phyloP scores from a whole-genome alignment of 2,888 invertebrate genomes.

The Apamea sordens region DNA sequence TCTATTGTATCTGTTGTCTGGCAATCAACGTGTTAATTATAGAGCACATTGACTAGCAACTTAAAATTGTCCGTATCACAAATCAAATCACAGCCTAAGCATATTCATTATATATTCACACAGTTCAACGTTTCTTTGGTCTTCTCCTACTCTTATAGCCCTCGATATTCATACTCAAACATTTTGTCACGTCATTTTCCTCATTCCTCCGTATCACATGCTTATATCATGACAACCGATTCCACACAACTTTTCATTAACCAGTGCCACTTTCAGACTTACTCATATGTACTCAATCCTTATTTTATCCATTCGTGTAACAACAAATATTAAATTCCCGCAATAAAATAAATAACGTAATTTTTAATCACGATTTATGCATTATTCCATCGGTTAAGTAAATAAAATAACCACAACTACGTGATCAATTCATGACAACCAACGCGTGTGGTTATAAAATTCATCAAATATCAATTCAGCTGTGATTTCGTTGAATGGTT shows the following conservation, averaged over 20 bases:
- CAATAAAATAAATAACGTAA: background rate
- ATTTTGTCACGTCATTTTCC: background rate
- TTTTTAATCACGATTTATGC: constrained; percentile 12
- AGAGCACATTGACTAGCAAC: no score
- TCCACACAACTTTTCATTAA: background rate
- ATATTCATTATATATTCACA: background rate
- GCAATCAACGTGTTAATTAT: no score
- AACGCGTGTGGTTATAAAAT: constrained; percentile 17
- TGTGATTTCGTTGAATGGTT: background rate
- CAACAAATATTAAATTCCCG: background rate
- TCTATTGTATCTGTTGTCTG: no score
- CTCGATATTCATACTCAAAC: background rate
- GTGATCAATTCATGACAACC: constrained; percentile 28
- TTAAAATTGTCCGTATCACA: no score
- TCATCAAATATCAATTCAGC: constrained; percentile 23
- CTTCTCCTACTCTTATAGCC: background rate
- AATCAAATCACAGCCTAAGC: background rate
- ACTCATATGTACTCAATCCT: background rate
- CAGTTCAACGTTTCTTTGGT: background rate
- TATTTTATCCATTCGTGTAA: background rate
- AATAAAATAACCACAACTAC: constrained; percentile 28
- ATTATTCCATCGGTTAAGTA: constrained; percentile 7
- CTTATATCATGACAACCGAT: background rate
- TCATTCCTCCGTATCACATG: background rate
- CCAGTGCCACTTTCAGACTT: background rate